Evolutionary conservation across 2,888 invertebrate genomes (phyloP), one percentile per base, ranked within the genome.

Genomic region (Chaetogeoica ovagalla): DNA sequence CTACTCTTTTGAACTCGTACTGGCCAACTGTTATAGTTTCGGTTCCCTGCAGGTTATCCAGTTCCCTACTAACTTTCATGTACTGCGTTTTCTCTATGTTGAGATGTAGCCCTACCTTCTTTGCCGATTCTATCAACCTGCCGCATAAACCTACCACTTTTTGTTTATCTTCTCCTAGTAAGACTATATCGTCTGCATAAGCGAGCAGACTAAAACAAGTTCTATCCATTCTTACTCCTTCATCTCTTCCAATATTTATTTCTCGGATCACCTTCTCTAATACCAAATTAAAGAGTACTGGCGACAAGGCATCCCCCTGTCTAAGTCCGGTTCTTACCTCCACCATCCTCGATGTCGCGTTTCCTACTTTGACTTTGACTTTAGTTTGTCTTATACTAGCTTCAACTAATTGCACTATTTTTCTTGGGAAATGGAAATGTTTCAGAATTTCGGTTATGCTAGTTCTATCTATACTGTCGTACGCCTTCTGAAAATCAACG

Each of bases 141-240:
- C 19, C 55, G 19, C 69, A 57, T 66, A 21, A 48, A 3, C 23
- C 30, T 37, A 55, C 69, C 55, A 70, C 19, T 70, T 57, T 57
- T 37, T 55, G 55, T 70, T 70, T 19, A 2, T 70, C 37, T 70
- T 70, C 30, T 3, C 55, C 55, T 69, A 55, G 19, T 11, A 55
- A 1, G 70, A 70, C 57, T 70, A 57, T 70, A 19, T 70, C 19
- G 19, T 57, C 70, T 6, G 37, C 30, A 57, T 59, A 37, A 39
- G 71, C 37, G 2, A 71, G 59, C 39, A 71, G 8, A 71, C 71
- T 39, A 15, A 71, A 71, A 30, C 37, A 59, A 13, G 71, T 59
- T 71, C 59, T 59, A 59, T 71, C 59, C 39, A 72, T 72, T 60
- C n/a, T n/a, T n/a, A n/a, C n/a, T n/a, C n/a, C n/a, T n/a, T n/a